These are phyloP conservation scores for Megaceryle torquata DNA, from an alignment of 2,113 vertebrate genomes.

Conservation along the genomic window DNA sequence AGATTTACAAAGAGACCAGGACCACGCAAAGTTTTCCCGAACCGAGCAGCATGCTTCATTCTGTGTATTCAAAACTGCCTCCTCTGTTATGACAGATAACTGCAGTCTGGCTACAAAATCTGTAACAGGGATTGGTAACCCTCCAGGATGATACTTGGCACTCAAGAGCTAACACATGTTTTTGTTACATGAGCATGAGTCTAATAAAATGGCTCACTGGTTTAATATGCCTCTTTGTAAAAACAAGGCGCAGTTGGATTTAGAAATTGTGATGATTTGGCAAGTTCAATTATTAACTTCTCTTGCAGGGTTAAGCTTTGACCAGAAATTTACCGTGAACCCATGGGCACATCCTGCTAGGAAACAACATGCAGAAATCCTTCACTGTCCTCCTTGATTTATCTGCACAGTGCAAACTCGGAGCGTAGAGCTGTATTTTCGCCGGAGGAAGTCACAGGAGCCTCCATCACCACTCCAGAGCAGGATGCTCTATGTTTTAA, in stretches of 20 bases:
- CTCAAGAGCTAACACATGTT: conserved; percentile 55
- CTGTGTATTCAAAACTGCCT: conserved; percentile 42
- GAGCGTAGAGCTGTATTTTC: neutral
- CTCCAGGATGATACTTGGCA: conserved; percentile 60
- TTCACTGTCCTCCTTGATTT: conserved; percentile 39
- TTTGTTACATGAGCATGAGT: conserved; percentile 60
- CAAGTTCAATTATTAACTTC: conserved; percentile 55
- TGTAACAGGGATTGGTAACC: conserved; percentile 43
- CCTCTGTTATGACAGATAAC: conserved; percentile 51
- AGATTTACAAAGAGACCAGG: neutral
- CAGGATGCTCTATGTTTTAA: neutral
- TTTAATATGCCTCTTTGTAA: conserved; percentile 55
- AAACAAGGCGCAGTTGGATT: conserved; percentile 37
- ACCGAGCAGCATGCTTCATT: neutral
- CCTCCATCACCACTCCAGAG: neutral
- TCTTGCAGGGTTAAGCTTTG: conserved; percentile 49
- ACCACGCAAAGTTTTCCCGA: neutral
- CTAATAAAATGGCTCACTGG: conserved; percentile 65
- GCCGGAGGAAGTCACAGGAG: neutral
- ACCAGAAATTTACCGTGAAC: conserved; percentile 47
- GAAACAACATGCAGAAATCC: conserved; percentile 39
- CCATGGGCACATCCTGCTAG: conserved; percentile 33
- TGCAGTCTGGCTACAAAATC: conserved; percentile 51
- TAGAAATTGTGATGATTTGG: conserved; percentile 55
- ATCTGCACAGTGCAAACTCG: neutral